phyloP scores from a whole-genome alignment of 2,797 vertebrate species.

The Protonibea diacanthus region DNA sequence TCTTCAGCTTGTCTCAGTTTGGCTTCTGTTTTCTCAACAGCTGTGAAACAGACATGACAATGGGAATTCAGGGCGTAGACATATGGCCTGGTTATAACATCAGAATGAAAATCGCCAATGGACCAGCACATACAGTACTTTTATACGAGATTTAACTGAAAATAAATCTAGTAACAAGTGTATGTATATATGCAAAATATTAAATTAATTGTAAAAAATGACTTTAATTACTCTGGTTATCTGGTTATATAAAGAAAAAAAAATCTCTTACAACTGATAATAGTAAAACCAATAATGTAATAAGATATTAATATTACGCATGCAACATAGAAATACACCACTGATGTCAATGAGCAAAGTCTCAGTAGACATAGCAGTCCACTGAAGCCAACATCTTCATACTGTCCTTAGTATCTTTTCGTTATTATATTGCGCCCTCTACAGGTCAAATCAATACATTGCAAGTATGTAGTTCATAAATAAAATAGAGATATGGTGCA shows the following conservation, averaged over 20 bases:
- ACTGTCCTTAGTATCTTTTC: not conserved
- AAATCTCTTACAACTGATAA: not conserved
- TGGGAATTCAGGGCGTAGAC: not conserved
- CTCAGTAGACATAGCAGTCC: not conserved
- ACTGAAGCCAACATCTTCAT: not conserved
- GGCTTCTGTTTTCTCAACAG: conserved; percentile 31
- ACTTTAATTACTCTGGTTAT: not conserved
- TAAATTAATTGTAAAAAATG: too few species aligned
- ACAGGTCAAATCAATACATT: conserved; percentile 45
- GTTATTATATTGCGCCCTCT: conserved; percentile 64
- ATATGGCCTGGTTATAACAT: not conserved
- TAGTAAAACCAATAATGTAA: not conserved
- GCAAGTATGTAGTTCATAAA: conserved; percentile 16
- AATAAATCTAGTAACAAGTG: too few species aligned
- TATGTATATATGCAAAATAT: too few species aligned
- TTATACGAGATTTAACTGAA: too few species aligned
- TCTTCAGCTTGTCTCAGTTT: conserved; percentile 21
- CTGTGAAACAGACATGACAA: conserved; percentile 29
- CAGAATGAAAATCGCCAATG: not conserved
- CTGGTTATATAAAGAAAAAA: not conserved
- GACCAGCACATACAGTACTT: not conserved
- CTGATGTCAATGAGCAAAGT: not conserved
- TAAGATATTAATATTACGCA: not conserved
- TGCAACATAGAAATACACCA: not conserved
- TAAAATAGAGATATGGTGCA: not conserved